These are phyloP conservation scores for Chromoteleia sp. DNA, from an alignment of 2,888 invertebrate genomes.

Conservation along the genomic window DNA sequence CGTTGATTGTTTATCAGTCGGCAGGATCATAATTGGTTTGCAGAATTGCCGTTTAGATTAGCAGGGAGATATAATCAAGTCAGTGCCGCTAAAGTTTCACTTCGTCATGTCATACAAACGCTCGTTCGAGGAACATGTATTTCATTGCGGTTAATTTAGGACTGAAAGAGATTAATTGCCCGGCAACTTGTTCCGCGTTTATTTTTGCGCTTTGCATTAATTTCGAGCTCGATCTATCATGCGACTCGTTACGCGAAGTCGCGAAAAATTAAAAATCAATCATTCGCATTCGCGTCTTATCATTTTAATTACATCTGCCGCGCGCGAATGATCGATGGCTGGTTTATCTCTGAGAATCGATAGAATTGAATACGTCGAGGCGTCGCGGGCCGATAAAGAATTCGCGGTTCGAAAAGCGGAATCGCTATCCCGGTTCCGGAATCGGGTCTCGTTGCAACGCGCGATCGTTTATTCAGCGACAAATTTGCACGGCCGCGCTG, in stretches of 20 bases:
- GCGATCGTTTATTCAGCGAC: slow-evolving; percentile 31
- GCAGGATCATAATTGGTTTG: slow-evolving; percentile 58
- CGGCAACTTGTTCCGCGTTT: slow-evolving; percentile 32
- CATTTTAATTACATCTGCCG: slow-evolving; percentile 19
- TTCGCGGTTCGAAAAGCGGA: no score
- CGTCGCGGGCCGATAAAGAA: no score
- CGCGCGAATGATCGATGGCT: slow-evolving; percentile 3
- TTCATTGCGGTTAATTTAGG: slow-evolving; percentile 49
- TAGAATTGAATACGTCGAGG: no score
- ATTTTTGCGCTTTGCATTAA: slow-evolving; percentile 7
- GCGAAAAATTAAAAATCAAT: slow-evolving; percentile 27
- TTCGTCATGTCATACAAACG: slow-evolving; percentile 51
- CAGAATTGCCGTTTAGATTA: slow-evolving; percentile 58
- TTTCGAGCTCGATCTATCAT: slow-evolving; percentile 1
- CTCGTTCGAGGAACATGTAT: slow-evolving; percentile 40
- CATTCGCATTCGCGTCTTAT: slow-evolving; percentile 12
- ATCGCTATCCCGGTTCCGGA: not conserved
- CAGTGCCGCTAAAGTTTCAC: slow-evolving; percentile 38
- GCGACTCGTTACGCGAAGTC: not conserved
- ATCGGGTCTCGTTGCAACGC: slow-evolving; percentile 25
- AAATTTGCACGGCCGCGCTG: no score
- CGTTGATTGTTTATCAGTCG: slow-evolving; percentile 53
- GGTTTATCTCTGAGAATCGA: no score
- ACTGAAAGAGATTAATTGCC: slow-evolving; percentile 54
- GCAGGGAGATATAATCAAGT: slow-evolving; percentile 57